Conservation (phyloP, 2,888 invertebrate genomes). For the Meteorus colon region DNA sequence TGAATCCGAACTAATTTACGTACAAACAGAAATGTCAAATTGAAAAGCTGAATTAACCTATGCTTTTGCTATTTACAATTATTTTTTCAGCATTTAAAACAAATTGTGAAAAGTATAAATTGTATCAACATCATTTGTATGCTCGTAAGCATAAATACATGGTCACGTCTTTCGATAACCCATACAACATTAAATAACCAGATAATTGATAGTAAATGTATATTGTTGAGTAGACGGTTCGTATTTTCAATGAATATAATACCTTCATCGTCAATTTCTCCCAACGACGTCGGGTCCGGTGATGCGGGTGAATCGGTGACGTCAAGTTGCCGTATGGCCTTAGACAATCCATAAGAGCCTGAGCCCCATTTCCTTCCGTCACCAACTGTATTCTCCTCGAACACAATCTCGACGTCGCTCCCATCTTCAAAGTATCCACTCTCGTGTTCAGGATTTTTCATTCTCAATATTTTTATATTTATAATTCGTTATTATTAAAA, state of each 20-base stretch:
- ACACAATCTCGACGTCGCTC: slow-evolving; percentile 69
- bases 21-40: too few species aligned
- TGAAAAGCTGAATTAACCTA: too few species aligned
- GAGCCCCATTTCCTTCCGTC: slow-evolving; percentile 54
- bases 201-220: slow-evolving; percentile 15
- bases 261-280: slow-evolving; percentile 54
- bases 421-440: slow-evolving; percentile 89
- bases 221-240: neutral
- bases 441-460: slow-evolving; percentile 83
- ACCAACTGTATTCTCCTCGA: slow-evolving; percentile 54
- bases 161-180: too few species aligned
- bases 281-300: slow-evolving; percentile 54
- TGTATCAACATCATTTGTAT: too few species aligned
- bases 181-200: neutral
- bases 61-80: too few species aligned
- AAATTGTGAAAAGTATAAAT: too few species aligned
- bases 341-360: slow-evolving; percentile 57
- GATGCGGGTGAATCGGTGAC: slow-evolving; percentile 63
- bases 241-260: slow-evolving; percentile 6
- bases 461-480: slow-evolving; percentile 17
- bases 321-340: slow-evolving; percentile 62
- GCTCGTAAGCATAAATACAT: too few species aligned
- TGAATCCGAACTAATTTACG: too few species aligned
- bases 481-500: too few species aligned
- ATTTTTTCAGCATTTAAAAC: too few species aligned